Conservation (phyloP, 2,888 invertebrate species). For the Platerodrilus igneus region DNA sequence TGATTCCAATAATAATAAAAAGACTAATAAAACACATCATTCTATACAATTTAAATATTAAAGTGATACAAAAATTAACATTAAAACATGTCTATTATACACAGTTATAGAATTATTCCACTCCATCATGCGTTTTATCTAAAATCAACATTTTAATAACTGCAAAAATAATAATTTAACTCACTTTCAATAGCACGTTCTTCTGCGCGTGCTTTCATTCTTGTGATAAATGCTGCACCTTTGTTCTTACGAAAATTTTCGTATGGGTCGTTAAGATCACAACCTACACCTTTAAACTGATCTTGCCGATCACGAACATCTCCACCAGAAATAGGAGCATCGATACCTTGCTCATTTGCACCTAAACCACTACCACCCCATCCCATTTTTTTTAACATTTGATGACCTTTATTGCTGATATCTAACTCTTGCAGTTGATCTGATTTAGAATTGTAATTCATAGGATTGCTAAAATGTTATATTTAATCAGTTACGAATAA, state of each 20-base stretch:
- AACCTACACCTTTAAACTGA: constrained; percentile 92
- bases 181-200: constrained; percentile 56
- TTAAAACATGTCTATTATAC: too few relatives aligned
- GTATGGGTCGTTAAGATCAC: constrained; percentile 90
- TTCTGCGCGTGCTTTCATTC: constrained; percentile 88
- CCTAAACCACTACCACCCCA: constrained; percentile 96
- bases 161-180: too few relatives aligned
- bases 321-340: constrained; percentile 89
- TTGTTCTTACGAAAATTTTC: constrained; percentile 96
- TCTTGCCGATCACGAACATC: constrained; percentile 86
- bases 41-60: too few relatives aligned
- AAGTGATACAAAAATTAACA: too few relatives aligned
- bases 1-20: too few relatives aligned
- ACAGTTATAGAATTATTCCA: too few relatives aligned
- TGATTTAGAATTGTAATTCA: constrained; percentile 4
- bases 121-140: too few relatives aligned
- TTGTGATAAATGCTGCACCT: constrained; percentile 88
- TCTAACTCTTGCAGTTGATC: constrained; percentile 54
- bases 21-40: too few relatives aligned
- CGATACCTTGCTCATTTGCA: constrained; percentile 91
- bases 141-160: too few relatives aligned
- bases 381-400: constrained; percentile 96
- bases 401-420: constrained; percentile 93
- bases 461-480: too few relatives aligned
- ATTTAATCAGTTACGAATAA: too few relatives aligned